Percentiles rank a stretch among this genome's conserved stretches.
These are phyloP conservation scores for Cephalopholis sonnerati DNA, from an alignment of 2,113 vertebrate species.

Conservation along the genomic window DNA sequence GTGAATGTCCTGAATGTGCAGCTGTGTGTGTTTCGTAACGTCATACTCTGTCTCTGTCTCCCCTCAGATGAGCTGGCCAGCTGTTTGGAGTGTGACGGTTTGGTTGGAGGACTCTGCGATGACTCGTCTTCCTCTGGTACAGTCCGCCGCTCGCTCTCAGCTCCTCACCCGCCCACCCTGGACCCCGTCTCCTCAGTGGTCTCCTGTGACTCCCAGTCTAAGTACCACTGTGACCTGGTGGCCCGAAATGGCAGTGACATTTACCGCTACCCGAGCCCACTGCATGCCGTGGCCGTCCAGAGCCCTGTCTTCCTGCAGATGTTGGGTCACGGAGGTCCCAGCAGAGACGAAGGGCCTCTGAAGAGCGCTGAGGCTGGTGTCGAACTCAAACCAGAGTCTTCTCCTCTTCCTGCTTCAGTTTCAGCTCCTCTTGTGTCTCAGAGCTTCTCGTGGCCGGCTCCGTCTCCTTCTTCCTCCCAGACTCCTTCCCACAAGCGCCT, in stretches of 20 bases:
- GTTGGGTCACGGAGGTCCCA: slow-evolving; percentile 72
- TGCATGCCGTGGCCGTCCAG: slow-evolving; percentile 92
- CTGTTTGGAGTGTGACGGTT: slow-evolving; percentile 87
- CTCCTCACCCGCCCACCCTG: slow-evolving; percentile 85
- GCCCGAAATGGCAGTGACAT: slow-evolving; percentile 90
- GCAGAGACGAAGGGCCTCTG: slow-evolving; percentile 77
- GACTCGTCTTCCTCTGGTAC: slow-evolving; percentile 78
- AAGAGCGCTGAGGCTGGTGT: slow-evolving; percentile 49
- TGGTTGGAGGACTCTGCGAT: slow-evolving; percentile 78
- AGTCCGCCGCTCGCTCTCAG: slow-evolving; percentile 84
- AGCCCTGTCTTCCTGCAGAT: slow-evolving; percentile 90
- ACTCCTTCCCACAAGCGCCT: slow-evolving; percentile 85
- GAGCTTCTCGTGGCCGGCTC: slow-evolving; percentile 74
- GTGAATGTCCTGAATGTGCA: not conserved
- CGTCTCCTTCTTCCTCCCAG: slow-evolving; percentile 52
- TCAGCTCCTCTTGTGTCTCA: slow-evolving; percentile 74
- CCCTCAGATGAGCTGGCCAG: slow-evolving; percentile 88
- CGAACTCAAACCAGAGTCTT: slow-evolving; percentile 51
- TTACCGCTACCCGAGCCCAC: slow-evolving; percentile 92
- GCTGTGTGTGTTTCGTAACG: slow-evolving; percentile 1
- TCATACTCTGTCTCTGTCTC: slow-evolving; percentile 14
- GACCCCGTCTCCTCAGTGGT: slow-evolving; percentile 79
- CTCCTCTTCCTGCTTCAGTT: slow-evolving; percentile 5
- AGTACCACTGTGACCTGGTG: slow-evolving; percentile 91
- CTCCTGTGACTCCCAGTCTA: slow-evolving; percentile 82